Base-by-base conservation (phyloP, 2,113 vertebrate genomes). In the Dromaius novaehollandiae region DNA sequence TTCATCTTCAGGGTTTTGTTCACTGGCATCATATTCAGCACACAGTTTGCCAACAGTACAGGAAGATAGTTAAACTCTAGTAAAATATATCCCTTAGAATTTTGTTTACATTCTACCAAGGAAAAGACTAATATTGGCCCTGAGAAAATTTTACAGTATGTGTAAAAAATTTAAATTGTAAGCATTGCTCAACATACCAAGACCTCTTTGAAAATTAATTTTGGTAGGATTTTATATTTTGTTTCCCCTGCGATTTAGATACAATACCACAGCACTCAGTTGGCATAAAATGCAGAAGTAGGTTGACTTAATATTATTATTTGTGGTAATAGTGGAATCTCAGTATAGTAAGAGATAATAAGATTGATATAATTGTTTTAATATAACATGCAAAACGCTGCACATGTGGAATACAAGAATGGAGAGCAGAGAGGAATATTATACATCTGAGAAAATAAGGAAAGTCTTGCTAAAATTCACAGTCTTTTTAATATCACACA, bases 391-490 rank as follows among this genome's bases (percentile, higher is more conserved):
- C 48, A 93, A 95, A 97, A 90, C 61, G 87, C 56, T 94, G 85
- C 85, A 90, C 56, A 36, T 81, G 85, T 88, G 86, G 61, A 93
- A 83, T 11, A 89, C 48, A 56, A 95, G 82, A 96, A 93, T 1
- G 30, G 73, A 88, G 82, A 95, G 73, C 38, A 81, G 91, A 89
- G 50, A 82, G n/a, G 65, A 94, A 64, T 93, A 95, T 88, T 90
- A 8, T 20, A 55, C 65, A 28, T 88, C 85, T 86, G 34, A 95
- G 36, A 94, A 95, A 97, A 96, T 68, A 95, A 97, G 90, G 94
- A 95, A 94, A 95, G 95, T 91, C 71, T 65, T 95, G 82, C 71
- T 94, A 83, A 95, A 97, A 94, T 89, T 96, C 95, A 93, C 21
- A 17, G 76, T 89, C 85, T 96, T 95, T 95, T 97, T 94, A 95